Evolutionary conservation across 30 jellyfish, hydroid and myxozoan genomes (phyloP).

Genomic region (Aurelia sp.): DNA sequence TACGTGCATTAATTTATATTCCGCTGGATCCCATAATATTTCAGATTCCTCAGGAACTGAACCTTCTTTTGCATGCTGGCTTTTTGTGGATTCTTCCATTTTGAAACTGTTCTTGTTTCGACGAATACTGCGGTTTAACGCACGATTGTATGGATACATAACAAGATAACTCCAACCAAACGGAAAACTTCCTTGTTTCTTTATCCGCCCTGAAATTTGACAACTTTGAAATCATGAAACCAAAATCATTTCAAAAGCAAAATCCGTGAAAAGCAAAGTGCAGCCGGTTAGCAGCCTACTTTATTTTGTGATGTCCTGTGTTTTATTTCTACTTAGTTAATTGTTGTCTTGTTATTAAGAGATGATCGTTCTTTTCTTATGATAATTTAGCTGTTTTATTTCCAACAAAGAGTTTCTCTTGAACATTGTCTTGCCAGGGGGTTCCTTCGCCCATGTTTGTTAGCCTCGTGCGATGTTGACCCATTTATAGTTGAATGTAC

Average conservation of each 20-base stretch:
- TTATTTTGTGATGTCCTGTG: too few relatives aligned
- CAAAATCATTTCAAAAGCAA: too few relatives aligned
- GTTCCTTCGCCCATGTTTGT: neutral
- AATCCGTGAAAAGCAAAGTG: too few relatives aligned
- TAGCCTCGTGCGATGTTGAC: too few relatives aligned
- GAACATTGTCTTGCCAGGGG: neutral
- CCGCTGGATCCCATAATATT: constrained; percentile 79
- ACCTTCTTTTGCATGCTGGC: neutral
- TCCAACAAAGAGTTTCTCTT: neutral
- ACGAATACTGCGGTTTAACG: constrained; percentile 49
- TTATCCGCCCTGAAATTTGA: constrained; percentile 3
- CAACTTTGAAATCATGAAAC: neutral
- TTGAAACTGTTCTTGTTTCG: neutral
- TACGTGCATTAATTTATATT: constrained; percentile 67
- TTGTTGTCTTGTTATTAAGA: neutral
- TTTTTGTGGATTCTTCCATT: neutral
- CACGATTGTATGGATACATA: constrained; percentile 66
- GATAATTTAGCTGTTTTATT: neutral
- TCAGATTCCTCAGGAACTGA: constrained; percentile 19
- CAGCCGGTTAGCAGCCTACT: too few relatives aligned
- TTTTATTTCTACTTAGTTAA: too few relatives aligned
- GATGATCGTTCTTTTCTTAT: neutral
- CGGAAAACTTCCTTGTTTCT: neutral
- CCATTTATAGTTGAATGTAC: too few relatives aligned
- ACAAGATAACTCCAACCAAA: neutral